Percentiles rank a stretch among this genome's conserved stretches.
phyloP scores from a whole-genome alignment of 2,888 invertebrate genomes.

The Tethea ocularis region DNA sequence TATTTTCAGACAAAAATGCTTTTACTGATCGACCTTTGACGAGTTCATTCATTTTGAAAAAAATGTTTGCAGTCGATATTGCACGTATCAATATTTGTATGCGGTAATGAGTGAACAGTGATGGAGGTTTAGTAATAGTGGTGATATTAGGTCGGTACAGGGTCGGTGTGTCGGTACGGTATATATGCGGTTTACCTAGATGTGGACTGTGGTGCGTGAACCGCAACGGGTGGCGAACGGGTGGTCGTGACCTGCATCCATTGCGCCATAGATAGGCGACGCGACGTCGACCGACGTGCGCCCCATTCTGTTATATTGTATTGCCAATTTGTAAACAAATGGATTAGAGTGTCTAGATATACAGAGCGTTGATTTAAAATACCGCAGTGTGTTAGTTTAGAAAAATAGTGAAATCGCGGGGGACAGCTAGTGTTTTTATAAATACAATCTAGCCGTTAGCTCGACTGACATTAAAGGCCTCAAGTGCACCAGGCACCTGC shows the following conservation, averaged over 20 bases:
- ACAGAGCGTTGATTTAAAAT: constrained; percentile 12
- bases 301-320: constrained; percentile 37
- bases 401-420: no score
- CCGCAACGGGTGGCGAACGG: constrained; percentile 21
- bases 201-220: constrained; percentile 13
- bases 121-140: constrained; percentile 20
- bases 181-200: constrained; percentile 18
- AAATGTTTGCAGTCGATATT: constrained; percentile 12
- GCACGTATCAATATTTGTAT: constrained; percentile 33
- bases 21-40: not conserved
- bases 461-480: no score
- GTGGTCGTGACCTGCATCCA: constrained; percentile 49
- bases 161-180: constrained; percentile 24
- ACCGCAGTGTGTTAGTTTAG: not conserved
- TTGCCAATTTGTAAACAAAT: constrained; percentile 42
- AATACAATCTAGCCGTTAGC: no score
- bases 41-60: not conserved
- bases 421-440: no score
- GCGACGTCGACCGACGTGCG: constrained; percentile 27
- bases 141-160: no score
- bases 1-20: not conserved
- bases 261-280: constrained; percentile 32
- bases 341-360: constrained; percentile 17
- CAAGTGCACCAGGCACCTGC: no score
- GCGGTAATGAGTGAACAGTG: constrained; percentile 26